Evolutionary conservation across 2,888 invertebrate genomes (phyloP).

Genomic region (Eledone cirrhosa): DNA sequence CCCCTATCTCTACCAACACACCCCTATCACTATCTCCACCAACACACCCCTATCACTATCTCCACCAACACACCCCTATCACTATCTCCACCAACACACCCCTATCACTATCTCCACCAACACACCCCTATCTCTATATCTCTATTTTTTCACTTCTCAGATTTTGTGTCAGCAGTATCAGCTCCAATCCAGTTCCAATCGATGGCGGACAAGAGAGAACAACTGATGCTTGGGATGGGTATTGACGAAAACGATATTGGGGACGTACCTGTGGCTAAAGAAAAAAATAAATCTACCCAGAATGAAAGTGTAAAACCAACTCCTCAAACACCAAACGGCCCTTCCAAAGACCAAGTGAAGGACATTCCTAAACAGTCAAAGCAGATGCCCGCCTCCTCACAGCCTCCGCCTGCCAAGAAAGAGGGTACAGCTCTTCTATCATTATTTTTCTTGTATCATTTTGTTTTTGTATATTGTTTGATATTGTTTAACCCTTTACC

Average conservation of each 20-base stretch:
- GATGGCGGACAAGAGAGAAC: conserved; percentile 84
- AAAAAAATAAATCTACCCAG: conserved; percentile 28
- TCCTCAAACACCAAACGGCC: conserved; percentile 33
- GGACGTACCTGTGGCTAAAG: conserved; percentile 54
- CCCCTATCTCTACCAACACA: too few relatives aligned
- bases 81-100: too few relatives aligned
- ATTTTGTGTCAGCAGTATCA: conserved; percentile 96
- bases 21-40: too few relatives aligned
- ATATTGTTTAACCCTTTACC: too few relatives aligned
- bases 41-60: too few relatives aligned
- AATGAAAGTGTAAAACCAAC: conserved; percentile 31
- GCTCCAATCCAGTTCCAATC: conserved; percentile 85
- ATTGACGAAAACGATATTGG: conserved; percentile 71
- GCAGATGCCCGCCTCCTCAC: background rate
- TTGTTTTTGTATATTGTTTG: background rate
- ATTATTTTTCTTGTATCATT: background rate
- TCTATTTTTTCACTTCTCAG: conserved; percentile 68
- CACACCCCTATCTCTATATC: background rate
- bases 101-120: too few relatives aligned
- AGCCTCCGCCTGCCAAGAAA: conserved; percentile 4
- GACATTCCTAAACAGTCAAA: background rate
- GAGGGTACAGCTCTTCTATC: background rate
- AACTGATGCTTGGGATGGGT: conserved; percentile 94
- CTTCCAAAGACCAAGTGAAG: conserved; percentile 37
- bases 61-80: too few relatives aligned